Percentiles rank a stretch among this genome's conserved stretches.
Evolutionary conservation across 2,888 invertebrate species (phyloP).

Genomic region (Deladenus siricidicola): DNA sequence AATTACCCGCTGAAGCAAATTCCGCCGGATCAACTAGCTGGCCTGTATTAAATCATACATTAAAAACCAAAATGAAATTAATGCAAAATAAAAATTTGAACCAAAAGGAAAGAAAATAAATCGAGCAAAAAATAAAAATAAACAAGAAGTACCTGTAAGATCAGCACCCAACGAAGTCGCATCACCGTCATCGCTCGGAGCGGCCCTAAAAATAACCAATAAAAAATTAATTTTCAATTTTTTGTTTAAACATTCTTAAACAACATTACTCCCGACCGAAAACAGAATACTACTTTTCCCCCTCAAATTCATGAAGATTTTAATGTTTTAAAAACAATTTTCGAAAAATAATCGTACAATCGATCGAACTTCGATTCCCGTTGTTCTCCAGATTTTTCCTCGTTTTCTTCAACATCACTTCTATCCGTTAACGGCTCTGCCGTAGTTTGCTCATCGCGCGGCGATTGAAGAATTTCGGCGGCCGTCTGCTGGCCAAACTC

Average conservation of each 20-base stretch:
- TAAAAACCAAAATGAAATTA: no score
- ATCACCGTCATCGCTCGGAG: constrained; percentile 57
- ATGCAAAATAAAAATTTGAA: constrained; percentile 1
- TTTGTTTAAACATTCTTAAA: no score
- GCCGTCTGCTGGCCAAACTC: constrained; percentile 41
- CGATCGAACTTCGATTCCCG: neutral
- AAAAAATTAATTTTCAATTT: no score
- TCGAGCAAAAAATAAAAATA: neutral
- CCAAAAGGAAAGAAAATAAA: neutral
- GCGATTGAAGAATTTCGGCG: constrained; percentile 16
- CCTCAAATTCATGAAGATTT: no score
- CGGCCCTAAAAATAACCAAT: no score
- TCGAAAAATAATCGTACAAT: constrained; percentile 1
- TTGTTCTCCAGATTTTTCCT: constrained; percentile 1
- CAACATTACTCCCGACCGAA: no score
- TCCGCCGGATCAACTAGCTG: constrained; percentile 97
- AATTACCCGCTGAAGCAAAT: constrained; percentile 92
- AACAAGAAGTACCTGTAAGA: constrained; percentile 88
- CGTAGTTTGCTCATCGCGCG: constrained; percentile 4
- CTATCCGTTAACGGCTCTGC: neutral
- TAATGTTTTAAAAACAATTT: no score
- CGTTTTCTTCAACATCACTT: constrained; percentile 7
- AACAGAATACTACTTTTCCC: no score
- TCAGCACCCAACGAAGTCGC: constrained; percentile 63
- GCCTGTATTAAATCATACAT: constrained; percentile 62